These are phyloP conservation scores for Loriculus beryllinus DNA, from an alignment of 2,797 vertebrate species.

Conservation along the genomic window DNA sequence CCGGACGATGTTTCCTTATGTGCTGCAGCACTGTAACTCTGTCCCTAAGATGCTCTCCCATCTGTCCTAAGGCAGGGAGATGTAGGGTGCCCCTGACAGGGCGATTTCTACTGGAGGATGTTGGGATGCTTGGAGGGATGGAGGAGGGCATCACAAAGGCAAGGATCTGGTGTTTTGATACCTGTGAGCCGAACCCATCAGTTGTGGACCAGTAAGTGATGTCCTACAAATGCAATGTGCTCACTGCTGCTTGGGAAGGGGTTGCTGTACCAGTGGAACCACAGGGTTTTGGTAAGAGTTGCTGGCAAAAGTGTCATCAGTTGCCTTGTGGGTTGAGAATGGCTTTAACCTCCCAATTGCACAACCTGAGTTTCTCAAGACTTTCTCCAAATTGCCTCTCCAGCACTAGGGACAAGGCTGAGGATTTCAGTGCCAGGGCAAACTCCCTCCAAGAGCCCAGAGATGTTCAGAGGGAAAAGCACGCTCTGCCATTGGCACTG, in stretches of 20 bases:
- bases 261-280: background rate
- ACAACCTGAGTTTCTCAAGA: constrained; percentile 44
- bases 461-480: background rate
- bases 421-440: background rate
- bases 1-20: background rate
- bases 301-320: constrained; percentile 19
- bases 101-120: background rate
- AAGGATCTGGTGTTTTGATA: background rate
- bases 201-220: background rate
- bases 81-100: background rate
- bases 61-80: background rate
- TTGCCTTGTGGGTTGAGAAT: constrained; percentile 32
- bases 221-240: background rate
- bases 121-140: background rate
- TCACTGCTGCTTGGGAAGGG: background rate
- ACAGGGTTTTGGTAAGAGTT: background rate
- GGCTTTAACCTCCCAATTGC: constrained; percentile 14
- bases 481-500: background rate
- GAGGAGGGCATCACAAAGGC: background rate
- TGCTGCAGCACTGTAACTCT: background rate
- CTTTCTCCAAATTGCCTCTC: constrained; percentile 12
- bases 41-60: background rate
- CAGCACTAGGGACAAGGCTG: background rate
- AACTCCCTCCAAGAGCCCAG: background rate
- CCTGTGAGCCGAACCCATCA: background rate